Evolutionary conservation across 2,888 invertebrate species (phyloP).

Genomic region (Liopterus haemorrhoidalis): DNA sequence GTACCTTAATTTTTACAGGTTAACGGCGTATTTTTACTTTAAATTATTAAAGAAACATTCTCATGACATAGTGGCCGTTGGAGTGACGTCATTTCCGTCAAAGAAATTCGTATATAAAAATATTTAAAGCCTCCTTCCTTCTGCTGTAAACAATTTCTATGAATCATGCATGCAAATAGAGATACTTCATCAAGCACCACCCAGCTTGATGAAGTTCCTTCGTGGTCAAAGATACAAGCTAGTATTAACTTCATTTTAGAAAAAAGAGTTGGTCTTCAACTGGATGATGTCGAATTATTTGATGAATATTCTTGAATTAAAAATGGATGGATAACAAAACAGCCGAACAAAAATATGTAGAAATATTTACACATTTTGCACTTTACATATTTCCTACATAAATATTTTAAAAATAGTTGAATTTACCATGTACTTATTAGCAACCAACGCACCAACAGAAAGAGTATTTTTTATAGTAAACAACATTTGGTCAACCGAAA

Average conservation of each 20-base stretch:
- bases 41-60: too few relatives aligned
- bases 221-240: background rate
- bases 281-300: background rate
- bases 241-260: background rate
- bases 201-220: background rate
- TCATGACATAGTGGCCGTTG: too few relatives aligned
- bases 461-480: background rate
- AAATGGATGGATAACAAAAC: background rate
- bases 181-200: background rate
- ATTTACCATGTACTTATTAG: background rate
- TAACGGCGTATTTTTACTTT: too few relatives aligned
- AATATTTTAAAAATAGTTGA: background rate
- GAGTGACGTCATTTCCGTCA: too few relatives aligned
- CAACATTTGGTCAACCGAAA: background rate
- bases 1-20: too few relatives aligned
- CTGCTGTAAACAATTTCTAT: background rate
- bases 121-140: too few relatives aligned
- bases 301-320: background rate
- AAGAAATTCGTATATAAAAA: too few relatives aligned
- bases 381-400: background rate
- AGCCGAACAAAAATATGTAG: background rate
- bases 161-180: background rate
- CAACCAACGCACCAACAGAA: background rate
- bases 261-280: background rate
- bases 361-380: background rate